Percentiles rank a stretch among this genome's conserved stretches.
phyloP scores from a whole-genome alignment of 2,797 vertebrate genomes.

The Chromis chromis region DNA sequence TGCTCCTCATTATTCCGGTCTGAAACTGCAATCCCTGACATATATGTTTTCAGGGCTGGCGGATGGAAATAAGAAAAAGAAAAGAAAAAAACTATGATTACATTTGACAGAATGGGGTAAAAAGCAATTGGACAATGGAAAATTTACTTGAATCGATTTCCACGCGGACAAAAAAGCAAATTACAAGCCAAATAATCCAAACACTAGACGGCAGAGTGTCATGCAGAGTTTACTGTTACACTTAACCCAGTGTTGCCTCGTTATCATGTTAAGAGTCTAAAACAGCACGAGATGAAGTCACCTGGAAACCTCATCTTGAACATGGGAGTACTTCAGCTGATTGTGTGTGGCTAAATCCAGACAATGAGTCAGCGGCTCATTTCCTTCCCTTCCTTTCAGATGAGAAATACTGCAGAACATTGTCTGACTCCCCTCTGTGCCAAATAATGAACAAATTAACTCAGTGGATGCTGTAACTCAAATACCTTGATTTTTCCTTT shows the following conservation, averaged over 20 bases:
- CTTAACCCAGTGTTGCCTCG: neutral
- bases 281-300: neutral
- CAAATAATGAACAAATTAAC: too few relatives aligned
- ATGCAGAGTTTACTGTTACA: slow-evolving; percentile 1
- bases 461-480: too few relatives aligned
- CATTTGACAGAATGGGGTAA: slow-evolving; percentile 35
- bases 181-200: slow-evolving; percentile 2
- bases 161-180: neutral
- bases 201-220: slow-evolving; percentile 7
- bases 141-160: slow-evolving; percentile 27
- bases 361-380: slow-evolving; percentile 14
- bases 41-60: slow-evolving; percentile 32
- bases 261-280: neutral
- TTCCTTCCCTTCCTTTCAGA: neutral
- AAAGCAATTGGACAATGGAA: slow-evolving; percentile 6
- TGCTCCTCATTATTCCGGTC: slow-evolving; percentile 54
- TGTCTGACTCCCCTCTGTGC: too few relatives aligned
- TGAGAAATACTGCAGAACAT: too few relatives aligned
- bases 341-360: neutral
- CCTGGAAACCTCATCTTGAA: slow-evolving; percentile 24
- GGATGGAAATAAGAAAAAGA: slow-evolving; percentile 18
- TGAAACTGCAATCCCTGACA: slow-evolving; percentile 29
- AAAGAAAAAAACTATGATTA: slow-evolving; percentile 14
- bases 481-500: too few relatives aligned
- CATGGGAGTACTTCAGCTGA: neutral